A percentile compares a stretch with the other conserved stretches of the same genome.
These are phyloP conservation scores for Papilio gigon DNA, from an alignment of 2,888 invertebrate species.

Conservation along the genomic window DNA sequence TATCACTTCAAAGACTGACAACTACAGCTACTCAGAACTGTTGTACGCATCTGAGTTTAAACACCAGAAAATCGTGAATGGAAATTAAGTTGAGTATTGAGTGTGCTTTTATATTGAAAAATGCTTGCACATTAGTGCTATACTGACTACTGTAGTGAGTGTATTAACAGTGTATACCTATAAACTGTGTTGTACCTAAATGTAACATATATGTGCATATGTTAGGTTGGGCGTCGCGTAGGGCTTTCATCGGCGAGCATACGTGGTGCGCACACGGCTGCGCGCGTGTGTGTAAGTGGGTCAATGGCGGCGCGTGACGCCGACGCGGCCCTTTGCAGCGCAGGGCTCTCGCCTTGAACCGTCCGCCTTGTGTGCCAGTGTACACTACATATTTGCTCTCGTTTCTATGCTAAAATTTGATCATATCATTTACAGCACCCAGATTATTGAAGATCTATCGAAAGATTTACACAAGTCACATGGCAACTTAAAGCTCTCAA, in stretches of 20 bases:
- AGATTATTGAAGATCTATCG: not conserved
- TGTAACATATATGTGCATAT: slow-evolving; percentile 52
- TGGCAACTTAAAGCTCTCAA: not conserved
- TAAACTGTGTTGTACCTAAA: not conserved
- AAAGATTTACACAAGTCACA: not conserved
- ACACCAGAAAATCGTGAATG: too few relatives aligned
- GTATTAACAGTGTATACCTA: not conserved
- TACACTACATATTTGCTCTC: slow-evolving; percentile 73
- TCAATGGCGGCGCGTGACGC: slow-evolving; percentile 81
- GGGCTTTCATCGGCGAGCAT: slow-evolving; percentile 64
- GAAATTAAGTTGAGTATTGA: not conserved
- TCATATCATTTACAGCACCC: not conserved
- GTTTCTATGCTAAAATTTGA: slow-evolving; percentile 66
- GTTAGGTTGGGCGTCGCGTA: slow-evolving; percentile 61
- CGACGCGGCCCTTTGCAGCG: slow-evolving; percentile 75
- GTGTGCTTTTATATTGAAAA: not conserved
- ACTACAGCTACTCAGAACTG: too few relatives aligned
- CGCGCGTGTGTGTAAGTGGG: slow-evolving; percentile 71
- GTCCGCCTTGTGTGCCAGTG: slow-evolving; percentile 60
- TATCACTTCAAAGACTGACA: too few relatives aligned
- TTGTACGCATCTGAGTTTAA: too few relatives aligned
- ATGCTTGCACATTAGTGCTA: too few relatives aligned
- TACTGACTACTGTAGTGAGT: too few relatives aligned
- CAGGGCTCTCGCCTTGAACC: slow-evolving; percentile 79
- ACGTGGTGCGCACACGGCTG: slow-evolving; percentile 64